Conservation (phyloP, 2,888 invertebrate species). For the Ectemnius cavifrons region DNA sequence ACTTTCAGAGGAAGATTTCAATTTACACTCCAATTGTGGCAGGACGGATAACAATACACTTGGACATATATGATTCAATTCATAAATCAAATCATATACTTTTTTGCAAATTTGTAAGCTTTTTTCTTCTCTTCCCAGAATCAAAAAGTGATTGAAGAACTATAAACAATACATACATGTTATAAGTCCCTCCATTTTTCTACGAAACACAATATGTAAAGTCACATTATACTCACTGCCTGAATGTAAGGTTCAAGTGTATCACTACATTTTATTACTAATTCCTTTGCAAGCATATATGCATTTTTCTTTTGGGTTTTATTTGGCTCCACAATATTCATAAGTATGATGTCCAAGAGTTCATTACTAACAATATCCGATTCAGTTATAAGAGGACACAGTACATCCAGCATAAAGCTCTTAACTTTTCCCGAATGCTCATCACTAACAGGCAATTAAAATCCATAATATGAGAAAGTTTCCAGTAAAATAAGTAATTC, state of each 20-base stretch:
- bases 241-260: conserved; percentile 97
- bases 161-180: conserved; percentile 75
- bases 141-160: conserved; percentile 97
- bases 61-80: conserved; percentile 95
- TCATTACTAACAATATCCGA: conserved; percentile 97
- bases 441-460: conserved; percentile 82
- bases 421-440: conserved; percentile 98
- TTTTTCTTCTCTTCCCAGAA: conserved; percentile 94
- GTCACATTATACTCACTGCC: conserved; percentile 82
- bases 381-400: conserved; percentile 96
- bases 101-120: conserved; percentile 88
- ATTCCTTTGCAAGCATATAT: conserved; percentile 93
- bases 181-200: not conserved
- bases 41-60: conserved; percentile 91
- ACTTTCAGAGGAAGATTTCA: conserved; percentile 93
- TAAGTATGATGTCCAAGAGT: conserved; percentile 94
- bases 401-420: conserved; percentile 97
- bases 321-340: conserved; percentile 95
- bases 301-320: conserved; percentile 94
- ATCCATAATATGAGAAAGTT: not conserved
- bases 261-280: conserved; percentile 94
- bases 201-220: not conserved
- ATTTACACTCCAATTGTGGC: conserved; percentile 96
- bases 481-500: not conserved
- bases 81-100: conserved; percentile 97